Evolutionary conservation across 1,140 invertebrate species (phyloP), one percentile per base, ranked within the genome.

Genomic region (Aricia agestis): DNA sequence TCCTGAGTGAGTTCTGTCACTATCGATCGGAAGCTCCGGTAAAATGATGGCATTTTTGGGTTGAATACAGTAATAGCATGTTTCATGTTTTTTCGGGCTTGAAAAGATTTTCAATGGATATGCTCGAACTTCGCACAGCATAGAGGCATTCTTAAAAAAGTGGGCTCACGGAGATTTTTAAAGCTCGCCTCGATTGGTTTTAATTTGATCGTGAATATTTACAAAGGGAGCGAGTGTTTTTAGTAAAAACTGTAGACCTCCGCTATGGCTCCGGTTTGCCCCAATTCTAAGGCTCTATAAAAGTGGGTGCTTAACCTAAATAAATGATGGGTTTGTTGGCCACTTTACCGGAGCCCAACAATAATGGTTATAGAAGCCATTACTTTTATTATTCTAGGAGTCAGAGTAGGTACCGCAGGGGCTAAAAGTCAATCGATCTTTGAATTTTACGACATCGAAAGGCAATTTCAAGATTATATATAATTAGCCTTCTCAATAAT

Each of bases 241-340:
- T 15, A 52, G 45, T 11, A 52, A 52, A 52, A 52, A 52, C 45
- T 52, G 4, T 52, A 15, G 45, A 36, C 36, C 36, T 36, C 36
- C 36, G 45, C 25, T 25, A 25, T 15, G 18, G 18, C 11, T 63
- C 31, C 59, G 4, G 18, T 63, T 63, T 63, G 59, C 10, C 59
- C 59, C 59, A 63, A 63, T 19, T 63, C 59, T 63, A 19, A 63
- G 59, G 18, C 9, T 63, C 59, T 63, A 63, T 63, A 63, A 63
- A 63, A 63, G 19, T 42, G 45, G 45, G 45, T 63, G 19, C 59
- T 63, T 63, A 63, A 63, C 59, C 59, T 63, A 63, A 63, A 63
- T 63, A 63, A 63, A 25, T 63, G 19, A 63, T 18, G 59, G 59
- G 18, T 52, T 52, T 52, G 45, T 52, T 52, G 45, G 45, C 45